A percentile compares a stretch with the other conserved stretches of the same genome.
These are phyloP conservation scores for Naja naja DNA, from an alignment of 2,113 vertebrate genomes.

Conservation along the genomic window DNA sequence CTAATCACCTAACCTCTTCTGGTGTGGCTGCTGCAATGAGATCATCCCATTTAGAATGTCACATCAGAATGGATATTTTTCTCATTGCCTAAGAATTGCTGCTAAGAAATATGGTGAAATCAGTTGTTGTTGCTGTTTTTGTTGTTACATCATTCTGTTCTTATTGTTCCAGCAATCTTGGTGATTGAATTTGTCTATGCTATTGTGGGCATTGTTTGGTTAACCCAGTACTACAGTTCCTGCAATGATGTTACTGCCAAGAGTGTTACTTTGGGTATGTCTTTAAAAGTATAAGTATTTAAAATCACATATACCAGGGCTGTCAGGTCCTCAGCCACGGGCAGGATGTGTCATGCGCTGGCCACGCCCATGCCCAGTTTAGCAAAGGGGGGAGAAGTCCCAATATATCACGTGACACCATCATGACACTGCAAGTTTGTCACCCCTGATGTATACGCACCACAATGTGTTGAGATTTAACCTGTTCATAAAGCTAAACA, in stretches of 20 bases:
- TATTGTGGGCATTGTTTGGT: constrained; percentile 95
- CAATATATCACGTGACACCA: too few species aligned
- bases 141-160: constrained; percentile 12
- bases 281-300: background rate
- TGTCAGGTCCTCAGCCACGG: too few species aligned
- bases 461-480: background rate
- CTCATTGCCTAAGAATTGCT: background rate
- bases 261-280: constrained; percentile 92
- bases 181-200: constrained; percentile 96
- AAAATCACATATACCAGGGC: background rate
- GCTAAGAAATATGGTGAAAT: background rate
- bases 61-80: background rate
- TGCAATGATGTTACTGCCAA: constrained; percentile 96
- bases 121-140: background rate
- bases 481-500: background rate
- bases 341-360: too few species aligned
- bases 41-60: background rate
- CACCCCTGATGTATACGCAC: too few species aligned
- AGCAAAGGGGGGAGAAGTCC: too few species aligned
- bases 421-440: too few species aligned
- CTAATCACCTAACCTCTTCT: background rate
- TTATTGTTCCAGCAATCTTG: constrained; percentile 83
- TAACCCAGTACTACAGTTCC: constrained; percentile 93
- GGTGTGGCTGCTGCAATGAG: background rate
- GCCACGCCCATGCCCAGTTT: too few species aligned